Evolutionary conservation across 2,797 vertebrate genomes (phyloP).

Genomic region (Paramormyrops hopkinsi): DNA sequence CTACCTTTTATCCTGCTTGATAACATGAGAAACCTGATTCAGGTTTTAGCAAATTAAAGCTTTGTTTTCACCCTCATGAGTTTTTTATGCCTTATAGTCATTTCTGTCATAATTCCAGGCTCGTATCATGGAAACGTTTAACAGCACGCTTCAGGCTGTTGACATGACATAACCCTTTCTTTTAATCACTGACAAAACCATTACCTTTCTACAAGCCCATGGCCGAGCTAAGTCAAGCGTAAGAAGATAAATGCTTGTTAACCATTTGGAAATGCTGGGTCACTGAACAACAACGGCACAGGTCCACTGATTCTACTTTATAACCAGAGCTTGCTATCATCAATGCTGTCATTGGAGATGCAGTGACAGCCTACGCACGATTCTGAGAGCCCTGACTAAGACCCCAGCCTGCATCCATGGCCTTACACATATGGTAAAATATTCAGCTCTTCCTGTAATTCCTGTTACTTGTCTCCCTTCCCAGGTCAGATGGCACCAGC

Average conservation of each 20-base stretch:
- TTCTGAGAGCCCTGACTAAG: slow-evolving; percentile 34
- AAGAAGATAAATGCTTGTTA: neutral
- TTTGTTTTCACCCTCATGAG: neutral
- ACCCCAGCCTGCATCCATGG: slow-evolving; percentile 1
- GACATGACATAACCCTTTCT: neutral
- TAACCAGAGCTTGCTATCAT: slow-evolving; percentile 29
- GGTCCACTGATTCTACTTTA: neutral
- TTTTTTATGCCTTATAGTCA: neutral
- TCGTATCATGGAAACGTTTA: neutral
- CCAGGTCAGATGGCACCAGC: neutral
- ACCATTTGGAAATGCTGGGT: slow-evolving; percentile 2
- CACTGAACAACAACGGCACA: neutral
- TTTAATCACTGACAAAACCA: neutral
- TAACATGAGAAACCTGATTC: neutral
- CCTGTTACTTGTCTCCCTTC: neutral
- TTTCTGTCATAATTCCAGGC: neutral
- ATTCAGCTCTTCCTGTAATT: neutral
- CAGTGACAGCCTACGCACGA: neutral
- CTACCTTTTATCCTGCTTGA: neutral
- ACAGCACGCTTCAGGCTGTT: neutral
- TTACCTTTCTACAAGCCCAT: neutral
- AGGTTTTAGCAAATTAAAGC: neutral
- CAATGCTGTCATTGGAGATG: slow-evolving; percentile 27
- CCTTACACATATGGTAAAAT: slow-evolving; percentile 8
- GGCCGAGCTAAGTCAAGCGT: neutral